A percentile compares a stretch with the other conserved stretches of the same genome.
Evolutionary conservation across 2,113 vertebrate genomes (phyloP).

Genomic region (Spea multiplicata): DNA sequence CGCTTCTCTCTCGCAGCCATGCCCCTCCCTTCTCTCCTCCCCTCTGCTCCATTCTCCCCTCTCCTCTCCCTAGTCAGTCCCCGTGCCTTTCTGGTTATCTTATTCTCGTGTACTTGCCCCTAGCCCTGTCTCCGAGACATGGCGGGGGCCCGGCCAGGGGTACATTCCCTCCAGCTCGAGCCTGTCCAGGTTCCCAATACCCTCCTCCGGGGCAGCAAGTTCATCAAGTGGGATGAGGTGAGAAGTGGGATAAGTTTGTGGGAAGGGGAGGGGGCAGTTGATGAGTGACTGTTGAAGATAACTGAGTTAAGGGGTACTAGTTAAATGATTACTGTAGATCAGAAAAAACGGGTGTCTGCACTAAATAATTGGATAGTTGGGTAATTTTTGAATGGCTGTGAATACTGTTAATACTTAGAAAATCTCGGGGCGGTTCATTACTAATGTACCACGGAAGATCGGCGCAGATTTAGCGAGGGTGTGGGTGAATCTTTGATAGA

Average conservation of each 20-base stretch:
- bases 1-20: slow-evolving; percentile 46
- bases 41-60: slow-evolving; percentile 47
- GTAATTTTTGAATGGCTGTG: too few relatives aligned
- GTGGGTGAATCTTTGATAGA: too few relatives aligned
- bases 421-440: too few relatives aligned
- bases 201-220: slow-evolving; percentile 83
- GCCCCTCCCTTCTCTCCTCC: slow-evolving; percentile 39
- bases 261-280: not conserved
- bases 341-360: too few relatives aligned
- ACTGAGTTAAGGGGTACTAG: not conserved
- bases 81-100: slow-evolving; percentile 12
- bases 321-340: too few relatives aligned
- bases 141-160: slow-evolving; percentile 86
- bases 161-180: slow-evolving; percentile 86
- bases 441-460: too few relatives aligned
- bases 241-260: slow-evolving; percentile 48
- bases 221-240: slow-evolving; percentile 94
- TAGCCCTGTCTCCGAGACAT: slow-evolving; percentile 58
- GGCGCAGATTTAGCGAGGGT: too few relatives aligned
- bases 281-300: not conserved
- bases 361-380: too few relatives aligned
- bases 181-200: slow-evolving; percentile 73
- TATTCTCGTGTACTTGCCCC: slow-evolving; percentile 9
- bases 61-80: slow-evolving; percentile 48
- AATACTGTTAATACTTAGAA: too few relatives aligned